Conservation (phyloP, 2,888 invertebrate genomes). For the Laspeyria flexula region DNA sequence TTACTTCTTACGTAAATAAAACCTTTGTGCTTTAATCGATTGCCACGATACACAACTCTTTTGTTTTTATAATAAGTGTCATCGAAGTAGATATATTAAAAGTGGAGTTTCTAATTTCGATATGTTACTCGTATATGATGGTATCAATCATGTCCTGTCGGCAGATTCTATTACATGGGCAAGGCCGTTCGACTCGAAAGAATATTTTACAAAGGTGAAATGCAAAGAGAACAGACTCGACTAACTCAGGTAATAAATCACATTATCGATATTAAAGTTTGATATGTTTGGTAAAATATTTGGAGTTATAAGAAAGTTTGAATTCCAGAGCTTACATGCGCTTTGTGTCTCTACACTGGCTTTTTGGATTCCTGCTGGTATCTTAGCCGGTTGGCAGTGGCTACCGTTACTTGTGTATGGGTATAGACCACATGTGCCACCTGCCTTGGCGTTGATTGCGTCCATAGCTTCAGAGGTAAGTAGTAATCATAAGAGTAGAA, state of each 20-base stretch:
- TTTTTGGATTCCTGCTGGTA: slow-evolving; percentile 81
- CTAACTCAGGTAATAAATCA: slow-evolving; percentile 69
- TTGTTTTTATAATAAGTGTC: no score
- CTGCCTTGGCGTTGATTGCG: slow-evolving; percentile 75
- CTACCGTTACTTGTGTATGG: slow-evolving; percentile 69
- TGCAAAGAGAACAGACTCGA: slow-evolving; percentile 73
- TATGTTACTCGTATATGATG: background rate
- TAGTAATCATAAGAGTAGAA: no score
- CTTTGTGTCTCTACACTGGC: slow-evolving; percentile 72
- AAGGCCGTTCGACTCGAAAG: slow-evolving; percentile 76
- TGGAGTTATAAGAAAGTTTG: background rate
- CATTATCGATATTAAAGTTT: background rate
- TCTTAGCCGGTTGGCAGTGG: slow-evolving; percentile 81
- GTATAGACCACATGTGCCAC: slow-evolving; percentile 77
- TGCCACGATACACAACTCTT: no score
- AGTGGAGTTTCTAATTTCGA: background rate
- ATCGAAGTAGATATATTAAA: no score
- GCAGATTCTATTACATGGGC: slow-evolving; percentile 79
- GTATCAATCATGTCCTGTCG: slow-evolving; percentile 24
- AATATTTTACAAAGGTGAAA: slow-evolving; percentile 76
- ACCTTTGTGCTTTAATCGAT: no score
- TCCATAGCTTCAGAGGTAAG: slow-evolving; percentile 82
- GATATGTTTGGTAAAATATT: background rate
- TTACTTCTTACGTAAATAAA: no score
- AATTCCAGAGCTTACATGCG: slow-evolving; percentile 70